Evolutionary conservation across 2,888 invertebrate genomes (phyloP), one percentile per base, ranked within the genome.

Genomic region (Sesia apiformis): DNA sequence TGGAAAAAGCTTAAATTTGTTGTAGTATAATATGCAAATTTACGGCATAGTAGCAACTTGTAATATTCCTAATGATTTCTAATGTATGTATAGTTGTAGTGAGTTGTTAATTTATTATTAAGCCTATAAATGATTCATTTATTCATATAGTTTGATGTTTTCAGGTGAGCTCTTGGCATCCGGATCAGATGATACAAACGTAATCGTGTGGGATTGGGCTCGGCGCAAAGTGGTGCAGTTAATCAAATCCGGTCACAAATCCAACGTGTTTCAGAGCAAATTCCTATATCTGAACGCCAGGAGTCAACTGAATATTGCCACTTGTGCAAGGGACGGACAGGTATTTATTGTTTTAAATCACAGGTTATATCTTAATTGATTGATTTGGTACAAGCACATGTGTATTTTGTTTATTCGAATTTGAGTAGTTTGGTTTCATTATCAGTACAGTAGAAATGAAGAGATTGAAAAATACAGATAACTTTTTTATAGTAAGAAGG

Each of bases 161-260:
- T 5, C 84, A 80, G 94, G 94, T 3, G 91, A 93, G 50, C 87
- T 95, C 51, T 81, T 98, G 58, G 96, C 95, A 3, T 96, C 96
- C 63, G 97, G 97, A 0, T 97, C 98, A 0, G 98, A 98, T 84
- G 98, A 98, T 86, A 92, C 94, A 53, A 91, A 92, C 58, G 93
- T 98, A 4, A 92, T 95, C 6, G 84, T 98, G 5, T 98, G 98
- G 98, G 95, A 98, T 75, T 98, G 98, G 98, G 93, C 95, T 8
- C 82, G 90, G 6, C 93, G 93, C 55, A 92, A 91, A 59, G 87
- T 92, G 2, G 76, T 92, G 42, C 89, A 94, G 61, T 90, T 91
- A 3, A 94, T 95, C 66, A 92, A 93, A 65, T 96, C 95, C 38
- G 96, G 96, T 3, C 98, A 98, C 83, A 91, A 92, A 60, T 93